These are phyloP conservation scores for Bufo gargarizans DNA, from an alignment of 2,113 vertebrate species.

Conservation along the genomic window DNA sequence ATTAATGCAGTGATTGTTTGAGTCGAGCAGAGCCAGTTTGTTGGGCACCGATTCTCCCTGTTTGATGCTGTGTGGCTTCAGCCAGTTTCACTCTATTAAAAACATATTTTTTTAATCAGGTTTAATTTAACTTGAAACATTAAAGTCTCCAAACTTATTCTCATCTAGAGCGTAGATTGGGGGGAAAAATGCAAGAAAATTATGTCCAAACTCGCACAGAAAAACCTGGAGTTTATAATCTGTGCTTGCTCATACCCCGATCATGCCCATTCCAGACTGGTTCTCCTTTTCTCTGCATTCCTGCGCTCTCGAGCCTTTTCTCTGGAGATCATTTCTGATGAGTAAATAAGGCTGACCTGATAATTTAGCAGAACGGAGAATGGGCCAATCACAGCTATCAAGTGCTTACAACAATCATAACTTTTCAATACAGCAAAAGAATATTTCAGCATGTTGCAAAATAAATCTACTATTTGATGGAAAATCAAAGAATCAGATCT, in stretches of 20 bases:
- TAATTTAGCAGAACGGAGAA: not conserved
- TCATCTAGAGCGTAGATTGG: constrained; percentile 27
- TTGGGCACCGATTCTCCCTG: constrained; percentile 57
- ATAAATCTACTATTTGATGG: too few species aligned
- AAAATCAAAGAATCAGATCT: too few species aligned
- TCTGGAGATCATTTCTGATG: not conserved
- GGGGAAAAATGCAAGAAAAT: constrained; percentile 32
- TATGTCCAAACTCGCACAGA: constrained; percentile 32
- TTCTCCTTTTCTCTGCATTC: not conserved
- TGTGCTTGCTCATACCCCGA: not conserved
- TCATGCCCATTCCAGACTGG: not conserved
- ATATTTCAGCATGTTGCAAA: not conserved
- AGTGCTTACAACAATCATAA: not conserved
- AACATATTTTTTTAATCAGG: constrained; percentile 65
- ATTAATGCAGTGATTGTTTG: constrained; percentile 71
- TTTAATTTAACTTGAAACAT: constrained; percentile 70
- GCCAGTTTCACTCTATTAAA: constrained; percentile 65
- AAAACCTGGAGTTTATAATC: constrained; percentile 28
- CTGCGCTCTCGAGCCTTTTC: not conserved
- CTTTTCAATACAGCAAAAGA: not conserved
- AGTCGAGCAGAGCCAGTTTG: constrained; percentile 61
- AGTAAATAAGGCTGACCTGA: not conserved
- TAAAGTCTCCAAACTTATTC: constrained; percentile 70
- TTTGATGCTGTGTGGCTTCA: constrained; percentile 67
- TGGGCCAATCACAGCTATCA: not conserved